Base-by-base conservation (phyloP, 2,888 invertebrate species). In the Perithous albicinctus region DNA sequence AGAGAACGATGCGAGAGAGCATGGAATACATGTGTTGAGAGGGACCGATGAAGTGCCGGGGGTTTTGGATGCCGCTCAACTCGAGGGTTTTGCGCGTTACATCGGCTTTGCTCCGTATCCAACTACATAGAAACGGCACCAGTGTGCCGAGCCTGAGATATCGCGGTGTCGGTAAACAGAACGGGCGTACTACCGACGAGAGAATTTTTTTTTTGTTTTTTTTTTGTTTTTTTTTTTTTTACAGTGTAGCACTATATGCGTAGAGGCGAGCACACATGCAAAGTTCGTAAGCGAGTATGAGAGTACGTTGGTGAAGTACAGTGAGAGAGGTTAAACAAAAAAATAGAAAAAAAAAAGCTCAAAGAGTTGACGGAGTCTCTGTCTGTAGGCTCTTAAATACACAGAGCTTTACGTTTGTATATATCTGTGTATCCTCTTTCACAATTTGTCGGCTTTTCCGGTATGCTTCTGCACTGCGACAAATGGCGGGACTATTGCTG, bases 91-190 rank as follows among this genome's bases (percentile, higher is more conserved):
- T 15, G 56, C 8, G 8, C 20, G 20, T 12, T 26, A n/a, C 12
- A 23, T 23, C 35, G 35, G 23, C 23, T 8, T 12, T 2, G 54
- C 54, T 69, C n/a, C n/a, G 51, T n/a, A 54, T 38, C 7, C 35
- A 35, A 23, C 54, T 61, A 64, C 56, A 59, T 51, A 54, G 54
- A 74, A 78, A 74, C 78, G 69, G 35, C 38, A 32, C n/a, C n/a
- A 23, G 56, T 78, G 54, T 77, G 48, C 76, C 26, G 51, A 76
- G 78, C 67, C 54, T 73, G 77, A 78, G 73, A 78, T 70, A 78
- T 78, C 56, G 15, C 29, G 6, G 61, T 74, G 78, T 41, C 20
- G 29, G 78, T 70, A 63, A 81, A 81, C 64, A 59, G n/a, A 59
- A 64, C 64, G 66, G 10, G 56, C 7, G 56, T 15, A 54, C 20